Conservation (phyloP, 2,888 invertebrate species). For the Epistrophe eligans region DNA sequence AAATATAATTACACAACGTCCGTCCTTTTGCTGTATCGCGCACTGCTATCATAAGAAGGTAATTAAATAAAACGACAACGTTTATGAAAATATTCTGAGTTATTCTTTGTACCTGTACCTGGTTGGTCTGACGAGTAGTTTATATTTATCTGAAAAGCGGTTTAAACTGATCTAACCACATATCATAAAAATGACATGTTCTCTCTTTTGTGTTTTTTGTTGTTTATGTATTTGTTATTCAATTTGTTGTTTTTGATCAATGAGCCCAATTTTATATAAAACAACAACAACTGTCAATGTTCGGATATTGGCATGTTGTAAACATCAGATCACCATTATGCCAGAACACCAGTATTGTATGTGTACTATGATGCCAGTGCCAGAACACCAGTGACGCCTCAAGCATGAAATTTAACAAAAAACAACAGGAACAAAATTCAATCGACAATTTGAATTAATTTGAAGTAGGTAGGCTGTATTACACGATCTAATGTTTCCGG, state of each 20-base stretch:
- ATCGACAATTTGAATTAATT: conserved; percentile 22
- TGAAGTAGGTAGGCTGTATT: conserved; percentile 9
- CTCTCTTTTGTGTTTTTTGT: conserved; percentile 1
- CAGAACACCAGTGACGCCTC: neutral
- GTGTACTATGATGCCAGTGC: too few species aligned
- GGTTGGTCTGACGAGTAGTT: neutral
- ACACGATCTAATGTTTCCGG: conserved; percentile 50
- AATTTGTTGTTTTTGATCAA: conserved; percentile 30
- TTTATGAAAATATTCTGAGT: conserved; percentile 6
- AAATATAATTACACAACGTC: conserved; percentile 50
- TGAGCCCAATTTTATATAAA: neutral
- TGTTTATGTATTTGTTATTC: conserved; percentile 4
- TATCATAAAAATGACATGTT: conserved; percentile 44
- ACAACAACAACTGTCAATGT: neutral
- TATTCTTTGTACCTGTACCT: neutral
- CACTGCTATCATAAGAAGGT: conserved; percentile 10
- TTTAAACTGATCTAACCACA: conserved; percentile 55
- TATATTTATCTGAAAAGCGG: conserved; percentile 26
- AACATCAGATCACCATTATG: neutral
- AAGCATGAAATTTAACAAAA: conserved; percentile 27
- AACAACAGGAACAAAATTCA: neutral
- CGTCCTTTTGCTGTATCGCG: conserved; percentile 20
- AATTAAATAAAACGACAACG: conserved; percentile 34
- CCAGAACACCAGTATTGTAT: neutral
- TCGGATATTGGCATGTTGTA: neutral